phyloP scores from a whole-genome alignment of 1,140 invertebrate species.

The Hyles vespertilio region DNA sequence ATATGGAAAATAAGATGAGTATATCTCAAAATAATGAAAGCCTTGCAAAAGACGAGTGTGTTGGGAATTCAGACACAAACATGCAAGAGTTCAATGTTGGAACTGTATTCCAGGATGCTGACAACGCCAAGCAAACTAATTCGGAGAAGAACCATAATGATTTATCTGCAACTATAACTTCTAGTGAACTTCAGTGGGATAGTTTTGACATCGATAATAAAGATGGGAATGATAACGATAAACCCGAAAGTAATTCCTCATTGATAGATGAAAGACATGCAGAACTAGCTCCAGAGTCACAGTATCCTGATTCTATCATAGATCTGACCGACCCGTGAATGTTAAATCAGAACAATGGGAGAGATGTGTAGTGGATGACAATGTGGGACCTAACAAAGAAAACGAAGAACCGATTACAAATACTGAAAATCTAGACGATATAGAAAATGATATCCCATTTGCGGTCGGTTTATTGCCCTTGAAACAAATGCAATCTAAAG shows the following conservation, averaged over 20 bases:
- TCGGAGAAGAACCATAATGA: conserved; percentile 13
- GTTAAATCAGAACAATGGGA: conserved; percentile 26
- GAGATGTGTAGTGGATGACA: conserved; percentile 20
- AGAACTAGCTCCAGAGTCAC: conserved; percentile 2
- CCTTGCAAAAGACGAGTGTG: conserved; percentile 18
- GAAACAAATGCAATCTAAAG: conserved; percentile 39
- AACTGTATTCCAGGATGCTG: conserved; percentile 24
- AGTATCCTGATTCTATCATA: conserved; percentile 25
- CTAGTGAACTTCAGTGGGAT: conserved; percentile 41
- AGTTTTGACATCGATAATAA: conserved; percentile 26
- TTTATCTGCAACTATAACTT: conserved; percentile 22
- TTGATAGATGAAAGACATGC: conserved; percentile 10
- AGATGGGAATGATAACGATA: conserved; percentile 15
- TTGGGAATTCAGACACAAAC: conserved; percentile 15
- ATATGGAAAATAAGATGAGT: conserved; percentile 56
- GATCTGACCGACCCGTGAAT: conserved; percentile 28
- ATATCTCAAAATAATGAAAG: conserved; percentile 20
- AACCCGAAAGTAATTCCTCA: conserved; percentile 9
- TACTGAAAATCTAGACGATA: conserved; percentile 20
- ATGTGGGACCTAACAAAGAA: conserved; percentile 27
- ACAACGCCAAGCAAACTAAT: conserved; percentile 12
- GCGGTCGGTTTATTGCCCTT: conserved; percentile 60
- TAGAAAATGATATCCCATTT: conserved; percentile 56
- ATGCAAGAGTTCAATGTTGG: conserved; percentile 25
- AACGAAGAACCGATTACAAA: conserved; percentile 18